Base-by-base conservation (phyloP, 37 sponge, comb jelly and placozoan species). In the Eunapius fragilis region DNA sequence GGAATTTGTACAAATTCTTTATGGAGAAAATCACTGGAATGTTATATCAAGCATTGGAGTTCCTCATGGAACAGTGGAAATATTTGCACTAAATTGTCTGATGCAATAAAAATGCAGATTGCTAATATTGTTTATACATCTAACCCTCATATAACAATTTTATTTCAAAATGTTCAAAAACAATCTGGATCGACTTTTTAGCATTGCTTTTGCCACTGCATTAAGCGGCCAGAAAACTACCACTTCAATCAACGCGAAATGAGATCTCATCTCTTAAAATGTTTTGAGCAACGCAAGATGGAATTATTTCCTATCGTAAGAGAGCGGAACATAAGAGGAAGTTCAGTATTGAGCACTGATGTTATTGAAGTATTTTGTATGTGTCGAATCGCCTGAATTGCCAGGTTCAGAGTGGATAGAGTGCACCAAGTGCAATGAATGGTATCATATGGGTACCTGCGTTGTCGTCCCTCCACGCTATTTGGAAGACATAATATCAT, bases 1-100 rank as follows among this genome's bases (percentile, higher is more conserved):
- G 14, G 87, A 86, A 27, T 75, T 86, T 79, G 73, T 86, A 31
- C 80, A 86, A 73, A 49, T 86, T 24, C 49, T 86, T 27, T 27
- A 80, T 74, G 87, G 87, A 25, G 24, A 25, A 14, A 45, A 25
- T 32, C 80, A 86, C 80, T 86, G 80, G 87, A 25, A 71, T 24
- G 80, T 73, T 12, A 47, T 86, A 14, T 86, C 87, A 48, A 86
- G 72, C 5, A 79, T 86, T 70, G 80, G 80, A 37, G 50, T 67
- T 3, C 27, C 36, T 58, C 85, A 33, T 77, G 69, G 77, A 35
- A 67, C 58, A 19, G 77, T 85, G 31, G 26, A 77, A 24, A 41
- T 85, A 7, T 85, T 76, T 19, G 85, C 37, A 23, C 69, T n/a
- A 28, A 69, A 9, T 50, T 37, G 17, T 28, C 30, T 22, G 32